Base-by-base conservation (phyloP, 2,888 invertebrate species). In the Caenorhabditis becei region DNA sequence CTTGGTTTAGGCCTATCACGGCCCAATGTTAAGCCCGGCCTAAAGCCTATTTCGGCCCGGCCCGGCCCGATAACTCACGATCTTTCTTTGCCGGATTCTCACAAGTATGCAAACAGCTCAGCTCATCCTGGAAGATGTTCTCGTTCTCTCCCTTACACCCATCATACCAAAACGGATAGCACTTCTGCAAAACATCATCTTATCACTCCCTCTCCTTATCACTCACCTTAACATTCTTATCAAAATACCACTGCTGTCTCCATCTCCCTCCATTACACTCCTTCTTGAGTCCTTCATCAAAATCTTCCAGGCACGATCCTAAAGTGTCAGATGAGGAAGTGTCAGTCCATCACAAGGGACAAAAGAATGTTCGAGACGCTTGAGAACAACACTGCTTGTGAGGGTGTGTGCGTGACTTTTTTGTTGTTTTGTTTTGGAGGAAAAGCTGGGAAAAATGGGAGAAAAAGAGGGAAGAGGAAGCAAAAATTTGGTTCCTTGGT, bases 201-300 rank as follows among this genome's bases (percentile, higher is more conserved):
- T 35, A 2, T 14, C 1, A 2, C 20, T 20, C 28, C 14, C n/a
- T 49, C n/a, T 65, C 49, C 14, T 18, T 16, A 41, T 44, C 10
- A 7, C 70, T 37, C 28, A 87, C 87, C 84, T 86, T 85, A 16
- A 47, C 62, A 18, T 71, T 80, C 56, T 83, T 83, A 65, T 90
- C 89, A 69, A 87, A 90, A 66, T 87, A 90, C 80, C 81, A 91
- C 61, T 87, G 88, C 24, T 88, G 89, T 23, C 87, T 66, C 90
- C 90, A 90, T 18, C 88, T 61, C 11, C 90, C 90, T 16, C 90
- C 90, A 58, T 87, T 89, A 75, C 91, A 91, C 77, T 88, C 88
- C 44, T 87, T 89, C 49, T 88, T 89, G 69, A 87, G 84, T 23
- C 86, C 87, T 47, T 87, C 85, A 65, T 91, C 91, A 66, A 91